Conservation (phyloP, 2,797 vertebrate species). For the Fringilla coelebs region DNA sequence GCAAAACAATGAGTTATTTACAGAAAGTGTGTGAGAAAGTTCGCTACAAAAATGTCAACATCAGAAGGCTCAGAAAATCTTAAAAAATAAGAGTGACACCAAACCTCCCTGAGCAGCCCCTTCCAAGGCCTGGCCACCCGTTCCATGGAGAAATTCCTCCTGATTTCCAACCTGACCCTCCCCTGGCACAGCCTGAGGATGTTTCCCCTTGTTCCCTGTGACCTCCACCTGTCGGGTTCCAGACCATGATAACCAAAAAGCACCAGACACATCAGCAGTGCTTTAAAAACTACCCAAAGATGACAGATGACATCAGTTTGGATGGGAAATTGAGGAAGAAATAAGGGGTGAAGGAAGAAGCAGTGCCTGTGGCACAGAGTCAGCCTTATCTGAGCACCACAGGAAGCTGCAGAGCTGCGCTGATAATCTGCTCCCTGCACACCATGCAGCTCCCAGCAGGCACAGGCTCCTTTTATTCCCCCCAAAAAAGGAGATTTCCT, state of each 20-base stretch:
- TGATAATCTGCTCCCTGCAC: neutral
- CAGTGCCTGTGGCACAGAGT: neutral
- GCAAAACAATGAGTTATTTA: too few species aligned
- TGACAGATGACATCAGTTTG: neutral
- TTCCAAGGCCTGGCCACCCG: neutral
- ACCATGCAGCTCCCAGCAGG: neutral
- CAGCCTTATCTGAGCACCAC: neutral
- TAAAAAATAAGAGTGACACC: too few species aligned
- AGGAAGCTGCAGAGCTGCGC: neutral
- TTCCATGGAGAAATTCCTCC: neutral
- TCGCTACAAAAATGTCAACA: too few species aligned
- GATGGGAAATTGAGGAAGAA: neutral
- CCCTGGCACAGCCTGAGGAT: neutral
- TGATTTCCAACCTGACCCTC: neutral
- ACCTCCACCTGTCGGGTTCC: neutral
- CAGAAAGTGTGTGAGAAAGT: too few species aligned
- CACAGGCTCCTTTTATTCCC: neutral
- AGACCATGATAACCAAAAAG: neutral
- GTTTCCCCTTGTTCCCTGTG: accelerated
- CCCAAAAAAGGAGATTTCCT: neutral
- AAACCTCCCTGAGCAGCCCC: neutral
- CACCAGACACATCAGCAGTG: neutral
- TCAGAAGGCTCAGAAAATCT: too few species aligned
- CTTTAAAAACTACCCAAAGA: neutral
- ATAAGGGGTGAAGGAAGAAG: neutral